Base-by-base conservation (phyloP, 2,888 invertebrate species). In the Theretra japonica region DNA sequence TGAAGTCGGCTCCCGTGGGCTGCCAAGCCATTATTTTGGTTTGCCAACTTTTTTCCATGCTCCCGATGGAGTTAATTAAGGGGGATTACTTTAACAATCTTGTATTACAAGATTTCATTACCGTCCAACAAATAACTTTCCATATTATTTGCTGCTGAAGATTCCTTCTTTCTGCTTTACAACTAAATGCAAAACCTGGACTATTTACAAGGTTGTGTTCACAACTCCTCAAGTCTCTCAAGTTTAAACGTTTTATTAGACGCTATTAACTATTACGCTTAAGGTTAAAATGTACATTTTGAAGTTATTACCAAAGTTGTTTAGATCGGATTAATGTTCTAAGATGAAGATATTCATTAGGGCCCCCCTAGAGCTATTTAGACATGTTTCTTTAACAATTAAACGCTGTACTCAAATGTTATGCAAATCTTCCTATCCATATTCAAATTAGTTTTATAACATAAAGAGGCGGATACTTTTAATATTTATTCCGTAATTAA, bases 61-160 rank as follows among this genome's bases (percentile, higher is more conserved):
- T 86, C 85, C 79, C 80, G 76, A 78, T 77, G 76, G 86, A 86
- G 88, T 88, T 88, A 89, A 90, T 90, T 89, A 89, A 86, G 84
- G 82, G 83, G 86, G 87, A 89, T 88, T 86, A 88, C 80, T 82
- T 80, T 77, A 85, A 82, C 82, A 83, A 79, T 82, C 83, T 82
- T 82, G 81, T 83, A 83, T 86, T 88, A 83, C 80, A 79, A 76
- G 74, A 77, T 81, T 82, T 87, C 83, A 84, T 88, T 86, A 87
- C 83, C 77, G 82, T 79, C 23, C 30, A 70, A 28, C 50, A 58
- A n/a, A 6, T 5, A 59, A 4, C 1, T 19, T 15, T 21, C 7
- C 6, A 70, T 70, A 72, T 73, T 69, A 57, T 73, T 68, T 76
- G 15, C 25, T 23, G 30, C 28, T 11, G 11, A 15, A 62, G 4